A percentile compares a stretch with the other conserved stretches of the same genome.
phyloP scores from a whole-genome alignment of 2,888 invertebrate species.

The Chirona hameri region DNA sequence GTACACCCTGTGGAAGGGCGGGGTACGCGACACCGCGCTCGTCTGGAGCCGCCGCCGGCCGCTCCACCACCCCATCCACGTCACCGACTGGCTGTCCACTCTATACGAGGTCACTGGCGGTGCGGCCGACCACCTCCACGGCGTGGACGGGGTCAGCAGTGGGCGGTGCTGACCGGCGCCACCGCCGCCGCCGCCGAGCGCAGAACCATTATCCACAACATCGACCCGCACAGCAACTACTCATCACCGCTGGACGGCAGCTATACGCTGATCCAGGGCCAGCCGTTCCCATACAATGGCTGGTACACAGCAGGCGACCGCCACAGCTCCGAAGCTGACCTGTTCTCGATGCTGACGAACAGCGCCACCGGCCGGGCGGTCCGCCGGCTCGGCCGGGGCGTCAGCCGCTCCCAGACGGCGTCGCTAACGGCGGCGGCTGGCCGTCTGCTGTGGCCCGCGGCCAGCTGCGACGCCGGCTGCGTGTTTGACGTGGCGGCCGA shows the following conservation, averaged over 20 bases:
- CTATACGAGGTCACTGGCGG: slow-evolving; percentile 46
- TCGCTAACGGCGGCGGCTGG: neutral
- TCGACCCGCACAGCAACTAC: slow-evolving; percentile 5
- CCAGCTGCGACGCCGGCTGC: slow-evolving; percentile 51
- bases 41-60: slow-evolving; percentile 67
- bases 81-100: slow-evolving; percentile 50
- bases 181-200: too few relatives aligned
- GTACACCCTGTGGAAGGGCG: slow-evolving; percentile 81
- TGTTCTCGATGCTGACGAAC: neutral
- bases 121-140: neutral
- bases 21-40: slow-evolving; percentile 72
- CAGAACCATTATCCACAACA: neutral
- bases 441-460: neutral
- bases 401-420: neutral
- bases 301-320: neutral
- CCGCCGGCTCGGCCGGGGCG: neutral
- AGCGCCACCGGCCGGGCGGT: neutral
- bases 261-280: neutral
- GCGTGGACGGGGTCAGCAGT: slow-evolving; percentile 59
- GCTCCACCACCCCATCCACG: slow-evolving; percentile 47
- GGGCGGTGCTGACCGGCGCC: slow-evolving; percentile 26
- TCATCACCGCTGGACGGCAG: neutral
- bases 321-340: neutral
- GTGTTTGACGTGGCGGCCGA: slow-evolving; percentile 75
- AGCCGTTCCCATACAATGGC: slow-evolving; percentile 9